Evolutionary conservation across 2,113 vertebrate species (phyloP).

Genomic region (Podarcis muralis): DNA sequence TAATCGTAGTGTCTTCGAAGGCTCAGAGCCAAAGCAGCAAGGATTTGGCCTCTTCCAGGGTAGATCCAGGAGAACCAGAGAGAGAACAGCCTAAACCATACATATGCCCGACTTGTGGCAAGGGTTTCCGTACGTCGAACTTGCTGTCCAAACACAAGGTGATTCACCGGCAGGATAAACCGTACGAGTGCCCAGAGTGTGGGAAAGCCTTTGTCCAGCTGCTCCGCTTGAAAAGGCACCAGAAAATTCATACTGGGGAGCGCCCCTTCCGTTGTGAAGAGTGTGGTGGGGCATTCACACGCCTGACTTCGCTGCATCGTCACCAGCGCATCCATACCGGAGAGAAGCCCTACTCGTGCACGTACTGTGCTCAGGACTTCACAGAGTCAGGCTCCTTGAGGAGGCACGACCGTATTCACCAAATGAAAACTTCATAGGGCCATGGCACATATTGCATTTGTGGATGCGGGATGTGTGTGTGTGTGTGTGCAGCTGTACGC

Average conservation of each 20-base stretch:
- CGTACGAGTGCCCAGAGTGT: slow-evolving; percentile 5
- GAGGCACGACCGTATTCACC: not conserved
- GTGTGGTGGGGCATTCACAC: not conserved
- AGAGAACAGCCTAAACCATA: not conserved
- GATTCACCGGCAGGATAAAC: slow-evolving; percentile 13
- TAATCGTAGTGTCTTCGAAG: not conserved
- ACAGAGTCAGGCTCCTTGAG: not conserved
- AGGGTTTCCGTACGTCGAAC: not conserved
- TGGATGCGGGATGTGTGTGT: not conserved
- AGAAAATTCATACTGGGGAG: not conserved
- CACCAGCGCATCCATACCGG: slow-evolving; percentile 1
- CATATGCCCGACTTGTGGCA: not conserved
- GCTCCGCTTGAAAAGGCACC: slow-evolving; percentile 23
- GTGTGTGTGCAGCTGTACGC: no score
- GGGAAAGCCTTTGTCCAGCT: slow-evolving; percentile 17
- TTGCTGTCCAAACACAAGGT: slow-evolving; percentile 25
- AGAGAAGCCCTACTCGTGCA: slow-evolving; percentile 10
- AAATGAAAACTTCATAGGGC: not conserved
- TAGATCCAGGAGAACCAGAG: not conserved
- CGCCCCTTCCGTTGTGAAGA: not conserved
- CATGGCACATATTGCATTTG: not conserved
- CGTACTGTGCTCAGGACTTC: not conserved
- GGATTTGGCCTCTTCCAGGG: not conserved
- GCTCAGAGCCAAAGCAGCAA: not conserved
- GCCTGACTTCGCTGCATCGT: not conserved